A percentile compares a stretch with the other conserved stretches of the same genome.
Evolutionary conservation across 2,888 invertebrate genomes (phyloP).

Genomic region (Amblyjoppa fuscipennis): DNA sequence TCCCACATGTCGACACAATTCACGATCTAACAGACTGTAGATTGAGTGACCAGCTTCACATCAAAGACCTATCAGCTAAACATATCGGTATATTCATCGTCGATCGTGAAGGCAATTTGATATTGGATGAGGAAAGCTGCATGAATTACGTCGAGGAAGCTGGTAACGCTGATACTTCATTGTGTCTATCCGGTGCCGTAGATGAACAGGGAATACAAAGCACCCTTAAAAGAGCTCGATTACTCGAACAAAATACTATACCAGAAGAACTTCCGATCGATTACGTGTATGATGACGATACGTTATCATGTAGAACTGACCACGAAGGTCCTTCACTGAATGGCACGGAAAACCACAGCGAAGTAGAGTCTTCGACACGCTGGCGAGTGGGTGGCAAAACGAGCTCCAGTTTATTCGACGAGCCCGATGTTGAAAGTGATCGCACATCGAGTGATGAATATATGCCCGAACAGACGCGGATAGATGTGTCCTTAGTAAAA

Average conservation of each 20-base stretch:
- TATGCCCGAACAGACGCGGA: no score
- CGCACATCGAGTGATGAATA: neutral
- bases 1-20: no score
- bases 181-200: neutral
- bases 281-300: neutral
- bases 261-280: slow-evolving; percentile 2
- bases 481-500: no score
- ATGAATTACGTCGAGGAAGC: no score
- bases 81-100: no score
- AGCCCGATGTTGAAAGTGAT: neutral
- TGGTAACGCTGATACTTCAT: neutral
- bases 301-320: neutral
- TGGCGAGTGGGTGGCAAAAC: slow-evolving; percentile 11
- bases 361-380: neutral
- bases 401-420: neutral
- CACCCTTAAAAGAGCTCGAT: neutral
- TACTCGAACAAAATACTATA: neutral
- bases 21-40: no score
- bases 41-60: no score
- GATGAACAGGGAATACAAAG: neutral
- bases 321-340: neutral
- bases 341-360: neutral
- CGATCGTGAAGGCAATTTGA: no score
- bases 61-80: no score
- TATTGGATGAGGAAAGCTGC: no score